These are phyloP conservation scores for Forbesichthys papilliferus DNA, from an alignment of 2,113 vertebrate species.

Conservation along the genomic window DNA sequence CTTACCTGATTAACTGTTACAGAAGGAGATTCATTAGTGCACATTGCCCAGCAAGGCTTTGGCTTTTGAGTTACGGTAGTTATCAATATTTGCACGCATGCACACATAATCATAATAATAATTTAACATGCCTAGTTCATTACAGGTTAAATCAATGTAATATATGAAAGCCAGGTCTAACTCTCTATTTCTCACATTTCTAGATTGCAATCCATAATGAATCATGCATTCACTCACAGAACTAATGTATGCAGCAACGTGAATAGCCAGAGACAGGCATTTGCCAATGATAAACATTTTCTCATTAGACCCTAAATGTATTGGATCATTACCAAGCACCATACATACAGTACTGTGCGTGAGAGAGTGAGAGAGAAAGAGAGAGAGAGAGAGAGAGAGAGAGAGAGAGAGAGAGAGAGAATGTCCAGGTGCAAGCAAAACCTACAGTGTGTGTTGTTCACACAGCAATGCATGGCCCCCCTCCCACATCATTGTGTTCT, in stretches of 20 bases:
- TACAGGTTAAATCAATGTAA: neutral
- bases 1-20: no score
- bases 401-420: no score
- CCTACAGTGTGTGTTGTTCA: no score
- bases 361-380: neutral
- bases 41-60: no score
- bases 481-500: constrained; percentile 14
- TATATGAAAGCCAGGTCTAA: constrained; percentile 16
- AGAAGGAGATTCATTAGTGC: no score
- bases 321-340: constrained; percentile 48
- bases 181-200: constrained; percentile 36
- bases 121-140: neutral
- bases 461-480: neutral
- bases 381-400: no score
- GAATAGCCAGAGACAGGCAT: constrained; percentile 47
- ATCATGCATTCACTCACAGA: constrained; percentile 47
- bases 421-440: constrained; percentile 6
- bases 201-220: constrained; percentile 56
- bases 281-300: constrained; percentile 46
- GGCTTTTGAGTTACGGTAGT: no score
- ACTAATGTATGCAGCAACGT: constrained; percentile 53
- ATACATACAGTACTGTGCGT: constrained; percentile 12
- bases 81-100: no score
- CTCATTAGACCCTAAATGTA: constrained; percentile 51
- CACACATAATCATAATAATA: neutral